Evolutionary conservation across 2,797 vertebrate genomes (phyloP), one percentile per base, ranked within the genome.

Genomic region (Pyrocephalus nanus): DNA sequence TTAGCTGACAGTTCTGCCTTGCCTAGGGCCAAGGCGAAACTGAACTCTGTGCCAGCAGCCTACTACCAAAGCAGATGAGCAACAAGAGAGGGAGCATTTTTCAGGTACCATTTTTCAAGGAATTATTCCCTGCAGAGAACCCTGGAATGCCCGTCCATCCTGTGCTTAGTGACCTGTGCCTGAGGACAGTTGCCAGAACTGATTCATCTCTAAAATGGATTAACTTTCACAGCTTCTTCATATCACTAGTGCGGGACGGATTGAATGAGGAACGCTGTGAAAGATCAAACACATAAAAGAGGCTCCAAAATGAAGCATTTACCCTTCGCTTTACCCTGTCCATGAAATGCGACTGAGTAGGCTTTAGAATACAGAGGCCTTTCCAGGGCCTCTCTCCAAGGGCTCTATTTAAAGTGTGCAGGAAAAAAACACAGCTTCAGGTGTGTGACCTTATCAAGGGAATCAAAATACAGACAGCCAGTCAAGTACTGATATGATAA

Each of bases 171-270:
- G 91, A 92, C 90, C 86, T 91, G 82, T 78, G 86, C 32, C 48
- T 92, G 60, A 72, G 71, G 60, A 93, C 48, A 36, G 47, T 54
- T 92, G 73, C 66, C 92, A 96, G 62, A 48, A 53, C 9, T 2
- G 16, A 76, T 88, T 84, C 32, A 34, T 86, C 60, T 81, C 60
- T 27, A 36, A 93, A 94, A 92, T 61, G 48, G 88, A 92, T 95
- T 93, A 57, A 76, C 61, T 88, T 80, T 88, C 78, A 87, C 45
- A 90, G 77, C 55, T 93, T 88, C 78, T 58, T 88, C 73, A 32
- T 70, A 50, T 72, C 73, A 70, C 58, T 48, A 73, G 62, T 34
- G 30, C 5, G 1, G 79, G 90, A 78, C 2, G 1, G 76, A 93
- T 51, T 76, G 88, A 92, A 92, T 70, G 71, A 66, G 40, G 79